Evolutionary conservation across 2,797 vertebrate species (phyloP).

Genomic region (Podarcis lilfordi): DNA sequence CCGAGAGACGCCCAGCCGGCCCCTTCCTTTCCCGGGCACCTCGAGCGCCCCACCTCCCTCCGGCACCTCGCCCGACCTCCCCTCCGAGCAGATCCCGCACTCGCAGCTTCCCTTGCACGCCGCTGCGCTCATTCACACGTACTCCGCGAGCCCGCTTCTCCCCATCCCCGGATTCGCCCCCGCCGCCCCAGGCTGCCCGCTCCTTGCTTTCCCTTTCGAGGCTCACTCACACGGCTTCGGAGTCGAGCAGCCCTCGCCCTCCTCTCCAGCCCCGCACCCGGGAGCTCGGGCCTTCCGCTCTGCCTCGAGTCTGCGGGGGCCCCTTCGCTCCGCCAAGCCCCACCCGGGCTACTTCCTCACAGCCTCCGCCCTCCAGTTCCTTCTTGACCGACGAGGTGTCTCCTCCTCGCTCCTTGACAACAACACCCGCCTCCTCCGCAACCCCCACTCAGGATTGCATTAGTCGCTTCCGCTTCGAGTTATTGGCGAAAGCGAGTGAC

Average conservation of each 20-base stretch:
- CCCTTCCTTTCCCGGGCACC: too few relatives aligned
- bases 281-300: constrained; percentile 15
- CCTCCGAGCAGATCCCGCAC: neutral
- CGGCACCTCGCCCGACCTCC: neutral
- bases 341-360: constrained; percentile 10
- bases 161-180: neutral
- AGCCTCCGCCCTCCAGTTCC: constrained; percentile 65
- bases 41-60: neutral
- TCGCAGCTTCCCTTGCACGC: neutral
- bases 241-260: neutral
- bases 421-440: constrained; percentile 55
- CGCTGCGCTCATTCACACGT: neutral
- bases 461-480: constrained; percentile 34
- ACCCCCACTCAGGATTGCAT: constrained; percentile 14
- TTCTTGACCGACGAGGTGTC: constrained; percentile 64
- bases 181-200: constrained; percentile 31
- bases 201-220: constrained; percentile 12
- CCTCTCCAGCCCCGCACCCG: neutral
- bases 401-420: constrained; percentile 66
- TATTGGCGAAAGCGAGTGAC: neutral
- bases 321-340: constrained; percentile 3
- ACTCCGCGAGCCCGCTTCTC: constrained; percentile 2
- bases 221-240: neutral
- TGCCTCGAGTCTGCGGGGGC: neutral
- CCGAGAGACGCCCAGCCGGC: neutral